Base-by-base conservation (phyloP, 2,797 vertebrate species). In the Premnoplex brunnescens region DNA sequence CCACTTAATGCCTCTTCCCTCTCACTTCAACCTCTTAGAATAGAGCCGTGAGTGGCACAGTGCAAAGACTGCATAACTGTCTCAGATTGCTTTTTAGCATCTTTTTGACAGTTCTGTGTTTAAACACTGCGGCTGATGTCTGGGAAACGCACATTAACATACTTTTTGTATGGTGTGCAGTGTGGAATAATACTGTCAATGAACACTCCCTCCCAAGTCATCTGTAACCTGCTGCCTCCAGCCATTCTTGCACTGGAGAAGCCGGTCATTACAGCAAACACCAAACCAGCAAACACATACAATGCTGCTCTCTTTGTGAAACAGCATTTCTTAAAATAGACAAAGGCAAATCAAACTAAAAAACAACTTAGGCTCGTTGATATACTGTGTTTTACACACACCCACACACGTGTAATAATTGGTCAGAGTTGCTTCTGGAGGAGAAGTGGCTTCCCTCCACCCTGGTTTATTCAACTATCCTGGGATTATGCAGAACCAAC, bases 71-170 rank as follows among this genome's bases (percentile, higher is more conserved):
- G 92, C 75, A 3, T 85, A 96, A 97, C 63, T 80, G 89, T 95
- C 97, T 96, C 94, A 95, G 97, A 97, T 91, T 96, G 97, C 97
- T 88, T 97, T 96, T 96, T 75, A 97, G 94, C 72, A 83, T 95
- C 49, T 95, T 96, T 91, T 89, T 97, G 97, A 97, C 97, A 97
- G 95, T 92, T 96, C 95, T 89, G 95, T 97, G 95, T 97, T 96
- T 97, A 95, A 97, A 97, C 93, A 95, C 92, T 93, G 69, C 46
- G 91, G 90, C 74, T 76, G 89, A 56, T 59, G 95, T 96, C 97
- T 97, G 91, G 87, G 86, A 97, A 97, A 95, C 26, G 88, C 92
- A 62, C 92, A 81, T 84, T 89, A 97, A 94, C 96, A 89, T 96
- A 79, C 81, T 87, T 84, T 87, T 15, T 85, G 89, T 74, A 34